Evolutionary conservation across 2,113 vertebrate species (phyloP), one percentile per base, ranked within the genome.

Genomic region (Cyanoderma ruficeps): DNA sequence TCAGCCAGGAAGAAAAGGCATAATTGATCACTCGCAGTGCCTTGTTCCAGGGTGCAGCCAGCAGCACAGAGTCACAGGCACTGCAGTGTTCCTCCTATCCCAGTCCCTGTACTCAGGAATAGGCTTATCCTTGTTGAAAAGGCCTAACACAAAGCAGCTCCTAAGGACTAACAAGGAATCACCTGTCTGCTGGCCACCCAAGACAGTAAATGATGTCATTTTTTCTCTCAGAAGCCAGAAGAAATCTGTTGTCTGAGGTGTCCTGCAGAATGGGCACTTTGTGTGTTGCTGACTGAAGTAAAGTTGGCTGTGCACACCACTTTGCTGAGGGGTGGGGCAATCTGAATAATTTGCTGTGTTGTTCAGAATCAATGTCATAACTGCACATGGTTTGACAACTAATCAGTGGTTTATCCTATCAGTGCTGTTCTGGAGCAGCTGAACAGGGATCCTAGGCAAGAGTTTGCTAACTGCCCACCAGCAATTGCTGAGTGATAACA

Each of bases 381-480:
- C 31, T 33, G 52, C 10, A 10, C 37, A 22, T 11, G 21, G 17
- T 71, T 33, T 92, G 72, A 89, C 57, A 80, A 63, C 42, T 63
- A 10, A 44, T 80, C 90, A 71, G 60, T 47, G 71, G 76, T 71
- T 80, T 53, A 52, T 52, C 52, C 68, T 68, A 37, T 33, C 35
- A 23, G 44, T 28, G 53, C 15, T 77, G 25, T 24, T 90, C 60
- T 81, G 41, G 35, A 85, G 59, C 76, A 85, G 75, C 60, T 69
- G 87, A 96, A 84, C 69, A 47, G 63, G 35, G 39, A 87, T 37
- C 31, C 42, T 22, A 71, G 75, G 90, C 69, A 72, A 87, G 79
- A 88, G 64, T 93, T 96, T 97, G 46, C 52, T 95, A 93, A 92
- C 90, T 97, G 96, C 89, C 97, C 97, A 97, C 81, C 94, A 95